Evolutionary conservation across 1,140 invertebrate genomes (phyloP).

Genomic region (Trialeurodes vaporariorum): DNA sequence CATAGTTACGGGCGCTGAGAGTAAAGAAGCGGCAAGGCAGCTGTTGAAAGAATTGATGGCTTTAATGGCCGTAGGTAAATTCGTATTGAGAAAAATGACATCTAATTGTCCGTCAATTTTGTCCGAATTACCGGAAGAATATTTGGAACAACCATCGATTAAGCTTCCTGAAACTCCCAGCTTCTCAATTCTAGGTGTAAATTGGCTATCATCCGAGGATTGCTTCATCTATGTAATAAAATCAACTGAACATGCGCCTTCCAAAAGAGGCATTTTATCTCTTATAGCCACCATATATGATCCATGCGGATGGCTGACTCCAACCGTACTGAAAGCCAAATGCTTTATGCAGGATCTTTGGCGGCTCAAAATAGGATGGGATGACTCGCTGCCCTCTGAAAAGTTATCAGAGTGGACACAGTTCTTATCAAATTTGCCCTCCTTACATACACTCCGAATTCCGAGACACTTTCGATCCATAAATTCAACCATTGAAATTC

Average conservation of each 20-base stretch:
- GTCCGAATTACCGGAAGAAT: too few species aligned
- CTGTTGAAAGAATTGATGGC: conserved; percentile 17
- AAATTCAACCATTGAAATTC: neutral
- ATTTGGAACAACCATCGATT: too few species aligned
- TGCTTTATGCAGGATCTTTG: conserved; percentile 19
- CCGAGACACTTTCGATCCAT: neutral
- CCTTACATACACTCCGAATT: neutral
- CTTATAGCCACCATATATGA: conserved; percentile 26
- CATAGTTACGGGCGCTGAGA: conserved; percentile 26
- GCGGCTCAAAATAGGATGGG: conserved; percentile 8
- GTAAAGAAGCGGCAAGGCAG: conserved; percentile 20
- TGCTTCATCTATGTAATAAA: too few species aligned
- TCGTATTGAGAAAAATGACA: conserved; percentile 27
- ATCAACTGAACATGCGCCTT: too few species aligned
- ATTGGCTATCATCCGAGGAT: neutral
- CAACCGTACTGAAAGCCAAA: conserved; percentile 23
- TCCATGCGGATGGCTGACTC: conserved; percentile 25
- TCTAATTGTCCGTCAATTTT: neutral
- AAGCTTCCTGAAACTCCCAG: too few species aligned
- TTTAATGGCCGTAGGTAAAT: conserved; percentile 17
- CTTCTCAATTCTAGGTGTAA: conserved; percentile 8
- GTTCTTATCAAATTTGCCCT: neutral
- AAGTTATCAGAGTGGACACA: neutral
- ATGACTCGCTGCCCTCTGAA: neutral
- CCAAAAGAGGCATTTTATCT: conserved; percentile 19